Evolutionary conservation across 1,140 invertebrate species (phyloP).

Genomic region (Lanistes nyassanus): DNA sequence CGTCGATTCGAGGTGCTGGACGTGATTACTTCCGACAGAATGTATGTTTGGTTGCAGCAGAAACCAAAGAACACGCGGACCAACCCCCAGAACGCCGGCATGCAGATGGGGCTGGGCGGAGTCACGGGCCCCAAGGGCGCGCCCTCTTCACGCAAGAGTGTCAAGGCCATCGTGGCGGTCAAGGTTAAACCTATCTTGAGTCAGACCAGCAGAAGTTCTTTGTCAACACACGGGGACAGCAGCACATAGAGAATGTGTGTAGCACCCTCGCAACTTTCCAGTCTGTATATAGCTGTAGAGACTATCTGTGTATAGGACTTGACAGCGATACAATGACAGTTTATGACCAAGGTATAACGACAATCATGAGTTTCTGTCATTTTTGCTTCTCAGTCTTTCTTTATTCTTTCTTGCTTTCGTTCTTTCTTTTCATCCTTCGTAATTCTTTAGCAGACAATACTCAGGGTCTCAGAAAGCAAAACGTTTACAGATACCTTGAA

Average conservation of each 20-base stretch:
- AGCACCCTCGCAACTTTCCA: no score
- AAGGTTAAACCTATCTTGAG: slow-evolving; percentile 12
- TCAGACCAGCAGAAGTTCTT: slow-evolving; percentile 25
- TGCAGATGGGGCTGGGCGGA: slow-evolving; percentile 34
- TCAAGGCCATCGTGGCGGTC: slow-evolving; percentile 4
- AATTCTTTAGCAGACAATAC: no score
- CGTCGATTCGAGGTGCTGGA: no score
- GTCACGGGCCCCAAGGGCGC: slow-evolving; percentile 7
- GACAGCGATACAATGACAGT: background rate
- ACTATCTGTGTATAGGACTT: background rate
- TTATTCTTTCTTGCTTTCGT: no score
- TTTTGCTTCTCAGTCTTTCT: background rate
- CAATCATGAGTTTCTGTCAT: background rate
- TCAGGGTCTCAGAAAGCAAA: background rate
- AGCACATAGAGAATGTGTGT: background rate
- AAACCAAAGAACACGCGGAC: slow-evolving; percentile 31
- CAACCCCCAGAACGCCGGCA: slow-evolving; percentile 48
- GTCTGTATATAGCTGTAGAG: background rate
- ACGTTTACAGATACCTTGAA: no score
- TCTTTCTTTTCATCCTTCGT: no score
- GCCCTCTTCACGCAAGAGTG: slow-evolving; percentile 30
- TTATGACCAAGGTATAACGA: background rate
- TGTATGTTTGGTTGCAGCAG: slow-evolving; percentile 18
- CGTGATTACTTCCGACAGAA: no score
- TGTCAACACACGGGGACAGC: slow-evolving; percentile 22